Evolutionary conservation across 2,113 vertebrate species (phyloP).

Genomic region (Formicarius rufipectus): DNA sequence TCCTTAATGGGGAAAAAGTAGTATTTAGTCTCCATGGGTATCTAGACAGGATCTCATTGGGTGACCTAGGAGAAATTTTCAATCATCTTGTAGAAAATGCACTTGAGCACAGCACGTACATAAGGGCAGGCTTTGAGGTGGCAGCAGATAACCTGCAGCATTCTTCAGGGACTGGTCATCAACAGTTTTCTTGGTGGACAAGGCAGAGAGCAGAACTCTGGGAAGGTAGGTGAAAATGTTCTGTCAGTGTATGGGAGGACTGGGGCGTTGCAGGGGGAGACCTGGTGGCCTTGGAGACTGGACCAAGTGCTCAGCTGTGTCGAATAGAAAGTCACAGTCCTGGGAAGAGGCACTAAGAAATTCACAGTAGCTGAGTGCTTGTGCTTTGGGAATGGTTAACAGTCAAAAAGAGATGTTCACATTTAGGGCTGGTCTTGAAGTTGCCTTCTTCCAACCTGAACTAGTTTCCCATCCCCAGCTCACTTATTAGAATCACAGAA

Average conservation of each 20-base stretch:
- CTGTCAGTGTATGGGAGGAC: not conserved
- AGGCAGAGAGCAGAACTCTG: not conserved
- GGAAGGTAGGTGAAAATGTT: not conserved
- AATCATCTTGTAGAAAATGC: not conserved
- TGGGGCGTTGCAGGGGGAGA: not conserved
- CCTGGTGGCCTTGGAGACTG: not conserved
- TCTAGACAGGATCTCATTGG: not conserved
- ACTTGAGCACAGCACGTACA: fast-evolving
- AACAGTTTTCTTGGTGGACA: not conserved
- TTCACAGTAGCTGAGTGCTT: not conserved
- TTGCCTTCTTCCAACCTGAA: not conserved
- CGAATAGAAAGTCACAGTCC: not conserved
- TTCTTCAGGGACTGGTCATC: not conserved
- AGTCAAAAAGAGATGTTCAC: not conserved
- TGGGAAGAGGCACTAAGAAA: not conserved
- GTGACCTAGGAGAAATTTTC: not conserved
- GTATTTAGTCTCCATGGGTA: not conserved
- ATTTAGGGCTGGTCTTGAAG: not conserved
- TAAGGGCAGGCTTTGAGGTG: not conserved
- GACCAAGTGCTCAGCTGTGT: not conserved
- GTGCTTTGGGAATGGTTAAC: not conserved
- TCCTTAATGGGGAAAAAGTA: not conserved
- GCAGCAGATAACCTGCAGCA: not conserved
- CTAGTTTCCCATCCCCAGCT: not conserved
- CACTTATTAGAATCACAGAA: not conserved